A percentile compares a stretch with the other conserved stretches of the same genome.
Evolutionary conservation across 2,113 vertebrate genomes (phyloP).

Genomic region (Lynx canadensis): DNA sequence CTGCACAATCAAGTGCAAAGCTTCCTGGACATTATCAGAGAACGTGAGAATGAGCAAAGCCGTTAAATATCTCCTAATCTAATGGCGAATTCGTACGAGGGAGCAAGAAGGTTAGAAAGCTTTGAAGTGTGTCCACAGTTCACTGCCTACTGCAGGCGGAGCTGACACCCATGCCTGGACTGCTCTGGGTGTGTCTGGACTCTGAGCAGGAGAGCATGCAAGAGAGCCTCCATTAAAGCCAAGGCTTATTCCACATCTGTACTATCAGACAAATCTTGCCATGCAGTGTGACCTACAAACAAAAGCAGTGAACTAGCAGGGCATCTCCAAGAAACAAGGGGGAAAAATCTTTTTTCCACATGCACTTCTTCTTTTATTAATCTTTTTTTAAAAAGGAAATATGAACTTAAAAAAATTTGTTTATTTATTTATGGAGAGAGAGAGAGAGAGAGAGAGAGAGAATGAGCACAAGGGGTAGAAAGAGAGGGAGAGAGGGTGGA

Average conservation of each 20-base stretch:
- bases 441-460: too few species aligned
- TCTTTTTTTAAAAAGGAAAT: not conserved
- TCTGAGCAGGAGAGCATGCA: not conserved
- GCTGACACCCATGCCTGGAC: accelerated
- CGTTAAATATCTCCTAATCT: not conserved
- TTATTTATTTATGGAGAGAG: too few species aligned
- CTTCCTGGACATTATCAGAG: not conserved
- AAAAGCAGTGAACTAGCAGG: not conserved
- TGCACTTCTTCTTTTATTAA: not conserved
- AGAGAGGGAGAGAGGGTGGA: too few species aligned
- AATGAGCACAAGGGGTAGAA: too few species aligned
- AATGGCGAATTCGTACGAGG: not conserved
- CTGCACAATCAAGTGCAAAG: not conserved
- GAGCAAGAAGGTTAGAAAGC: not conserved
- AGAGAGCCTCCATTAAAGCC: accelerated
- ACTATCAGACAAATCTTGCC: not conserved
- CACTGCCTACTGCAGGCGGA: accelerated
- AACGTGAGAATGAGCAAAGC: not conserved
- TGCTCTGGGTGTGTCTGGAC: not conserved
- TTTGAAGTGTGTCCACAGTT: accelerated
- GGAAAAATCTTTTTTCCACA: not conserved
- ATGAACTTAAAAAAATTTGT: too few species aligned
- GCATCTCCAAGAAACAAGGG: not conserved
- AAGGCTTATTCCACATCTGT: not conserved
- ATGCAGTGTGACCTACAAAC: not conserved